A percentile compares a stretch with the other conserved stretches of the same genome.
phyloP scores from a whole-genome alignment of 2,888 invertebrate genomes.

The Muschampia plurimacula region DNA sequence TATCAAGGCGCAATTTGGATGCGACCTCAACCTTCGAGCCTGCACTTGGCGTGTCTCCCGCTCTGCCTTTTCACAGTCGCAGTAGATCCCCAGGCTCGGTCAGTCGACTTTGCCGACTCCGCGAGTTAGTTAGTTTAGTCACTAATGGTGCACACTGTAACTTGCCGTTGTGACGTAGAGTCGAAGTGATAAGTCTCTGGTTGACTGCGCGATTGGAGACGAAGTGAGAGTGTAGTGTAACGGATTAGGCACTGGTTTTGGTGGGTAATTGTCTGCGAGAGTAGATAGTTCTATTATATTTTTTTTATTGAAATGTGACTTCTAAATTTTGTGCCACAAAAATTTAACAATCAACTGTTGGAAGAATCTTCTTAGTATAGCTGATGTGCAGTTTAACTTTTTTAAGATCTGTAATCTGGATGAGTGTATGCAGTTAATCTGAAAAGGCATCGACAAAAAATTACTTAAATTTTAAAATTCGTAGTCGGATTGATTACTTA shows the following conservation, averaged over 20 bases:
- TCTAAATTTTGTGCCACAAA: not conserved
- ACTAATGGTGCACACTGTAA: not conserved
- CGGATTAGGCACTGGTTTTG: not conserved
- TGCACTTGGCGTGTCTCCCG: not conserved
- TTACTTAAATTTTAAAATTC: too few species aligned
- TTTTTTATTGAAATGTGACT: not conserved
- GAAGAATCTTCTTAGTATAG: too few species aligned
- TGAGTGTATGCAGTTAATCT: too few species aligned
- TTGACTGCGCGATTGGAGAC: constrained; percentile 23
- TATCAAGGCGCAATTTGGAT: not conserved
- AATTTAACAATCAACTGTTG: not conserved
- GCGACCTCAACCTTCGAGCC: not conserved
- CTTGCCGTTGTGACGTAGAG: constrained; percentile 17
- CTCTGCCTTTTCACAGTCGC: constrained; percentile 12
- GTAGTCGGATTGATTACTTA: too few species aligned
- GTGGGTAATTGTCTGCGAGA: not conserved
- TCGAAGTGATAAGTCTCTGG: constrained; percentile 37
- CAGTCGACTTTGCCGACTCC: constrained; percentile 34
- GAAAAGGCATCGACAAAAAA: too few species aligned
- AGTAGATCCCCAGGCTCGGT: constrained; percentile 34
- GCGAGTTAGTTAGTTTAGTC: constrained; percentile 8
- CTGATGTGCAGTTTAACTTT: too few species aligned
- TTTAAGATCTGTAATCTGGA: too few species aligned
- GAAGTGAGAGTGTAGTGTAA: not conserved
- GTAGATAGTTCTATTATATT: not conserved